These are phyloP conservation scores for Pycnomerus fuliginosus DNA, from an alignment of 2,888 invertebrate genomes.

Conservation along the genomic window DNA sequence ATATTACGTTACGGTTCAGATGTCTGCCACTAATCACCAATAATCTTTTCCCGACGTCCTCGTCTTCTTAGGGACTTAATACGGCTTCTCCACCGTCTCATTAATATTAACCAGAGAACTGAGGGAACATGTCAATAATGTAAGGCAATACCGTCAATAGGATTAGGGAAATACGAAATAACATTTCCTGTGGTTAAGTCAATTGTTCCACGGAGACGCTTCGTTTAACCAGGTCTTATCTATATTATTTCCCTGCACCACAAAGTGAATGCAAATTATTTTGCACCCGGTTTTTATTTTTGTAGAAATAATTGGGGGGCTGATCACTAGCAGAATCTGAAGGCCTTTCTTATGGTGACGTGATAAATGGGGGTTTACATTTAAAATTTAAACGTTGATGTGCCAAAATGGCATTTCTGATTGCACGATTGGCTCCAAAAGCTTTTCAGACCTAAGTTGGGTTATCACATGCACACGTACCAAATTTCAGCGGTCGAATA, in stretches of 20 bases:
- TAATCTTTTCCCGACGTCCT: constrained; percentile 42
- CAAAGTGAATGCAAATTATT: constrained; percentile 32
- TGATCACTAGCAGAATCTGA: too few relatives aligned
- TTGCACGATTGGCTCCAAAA: too few relatives aligned
- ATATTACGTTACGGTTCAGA: constrained; percentile 32
- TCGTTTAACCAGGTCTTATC: constrained; percentile 37
- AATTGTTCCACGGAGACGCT: constrained; percentile 42
- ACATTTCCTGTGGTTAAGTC: constrained; percentile 43
- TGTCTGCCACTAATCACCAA: constrained; percentile 45
- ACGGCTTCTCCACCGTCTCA: constrained; percentile 42
- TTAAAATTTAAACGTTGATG: too few relatives aligned
- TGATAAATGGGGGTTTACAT: too few relatives aligned
- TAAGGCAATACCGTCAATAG: constrained; percentile 44
- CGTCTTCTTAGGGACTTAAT: constrained; percentile 42
- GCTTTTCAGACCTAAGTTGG: too few relatives aligned
- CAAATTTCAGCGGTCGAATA: too few relatives aligned
- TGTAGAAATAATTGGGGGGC: too few relatives aligned
- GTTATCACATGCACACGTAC: too few relatives aligned
- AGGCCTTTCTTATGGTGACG: too few relatives aligned
- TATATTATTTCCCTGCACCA: constrained; percentile 21
- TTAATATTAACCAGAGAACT: constrained; percentile 45
- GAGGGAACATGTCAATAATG: constrained; percentile 44
- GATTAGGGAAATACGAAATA: constrained; percentile 46
- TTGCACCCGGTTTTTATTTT: constrained; percentile 7
- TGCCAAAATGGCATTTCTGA: too few relatives aligned